Percentiles rank a stretch among this genome's conserved stretches.
phyloP scores from a whole-genome alignment of 2,113 vertebrate species.

The Anoura caudifer region DNA sequence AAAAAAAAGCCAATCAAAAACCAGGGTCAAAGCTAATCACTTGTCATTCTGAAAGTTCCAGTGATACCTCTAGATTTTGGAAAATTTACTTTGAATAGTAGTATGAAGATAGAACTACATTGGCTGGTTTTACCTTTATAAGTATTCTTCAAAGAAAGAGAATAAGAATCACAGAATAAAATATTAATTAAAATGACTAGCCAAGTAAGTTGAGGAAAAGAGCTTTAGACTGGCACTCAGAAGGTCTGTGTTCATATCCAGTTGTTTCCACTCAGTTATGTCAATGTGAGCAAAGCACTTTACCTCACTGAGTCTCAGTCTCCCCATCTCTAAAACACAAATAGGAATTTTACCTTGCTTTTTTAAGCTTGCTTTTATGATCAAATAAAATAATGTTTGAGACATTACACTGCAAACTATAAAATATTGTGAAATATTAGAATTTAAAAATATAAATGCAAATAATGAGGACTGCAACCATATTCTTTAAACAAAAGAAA shows the following conservation, averaged over 20 bases:
- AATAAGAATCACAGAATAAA: neutral
- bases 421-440: neutral
- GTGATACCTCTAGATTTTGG: neutral
- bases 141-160: neutral
- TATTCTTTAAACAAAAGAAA: neutral
- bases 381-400: neutral
- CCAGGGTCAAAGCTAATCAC: neutral
- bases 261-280: neutral
- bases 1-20: neutral
- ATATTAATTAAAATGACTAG: neutral
- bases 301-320: neutral
- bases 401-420: neutral
- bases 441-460: neutral
- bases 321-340: neutral
- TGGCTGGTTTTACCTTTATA: neutral
- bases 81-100: neutral
- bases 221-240: neutral
- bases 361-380: neutral
- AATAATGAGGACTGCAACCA: neutral
- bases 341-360: neutral
- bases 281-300: neutral
- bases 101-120: neutral
- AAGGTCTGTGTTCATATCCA: neutral
- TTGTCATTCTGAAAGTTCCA: neutral
- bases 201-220: neutral